A percentile compares a stretch with the other conserved stretches of the same genome.
These are phyloP conservation scores for Channa striata DNA, from an alignment of 2,797 vertebrate species.

Conservation along the genomic window DNA sequence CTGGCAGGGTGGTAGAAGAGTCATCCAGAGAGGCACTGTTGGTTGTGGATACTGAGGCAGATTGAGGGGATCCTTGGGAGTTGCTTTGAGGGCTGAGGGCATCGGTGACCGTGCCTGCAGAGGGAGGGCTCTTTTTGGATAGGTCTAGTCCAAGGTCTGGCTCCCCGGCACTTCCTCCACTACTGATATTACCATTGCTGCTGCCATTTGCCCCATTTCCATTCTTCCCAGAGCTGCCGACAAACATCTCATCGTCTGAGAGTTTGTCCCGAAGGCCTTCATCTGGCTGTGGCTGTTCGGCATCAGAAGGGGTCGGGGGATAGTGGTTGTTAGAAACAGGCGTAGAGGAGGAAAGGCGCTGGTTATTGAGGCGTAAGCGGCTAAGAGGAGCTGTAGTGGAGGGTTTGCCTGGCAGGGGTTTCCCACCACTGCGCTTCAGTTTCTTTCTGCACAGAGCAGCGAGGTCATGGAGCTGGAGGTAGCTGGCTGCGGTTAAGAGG, in stretches of 20 bases:
- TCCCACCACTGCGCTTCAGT: constrained; percentile 90
- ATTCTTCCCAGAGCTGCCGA: constrained; percentile 85
- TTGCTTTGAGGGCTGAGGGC: constrained; percentile 91
- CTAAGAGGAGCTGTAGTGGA: constrained; percentile 80
- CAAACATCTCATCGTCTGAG: constrained; percentile 92
- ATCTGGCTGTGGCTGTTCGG: constrained; percentile 80
- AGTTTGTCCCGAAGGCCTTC: constrained; percentile 87
- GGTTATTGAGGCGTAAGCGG: constrained; percentile 88
- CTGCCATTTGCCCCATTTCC: constrained; percentile 76
- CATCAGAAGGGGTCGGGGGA: constrained; percentile 75
- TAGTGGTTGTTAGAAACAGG: constrained; percentile 88
- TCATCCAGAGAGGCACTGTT: constrained; percentile 95
- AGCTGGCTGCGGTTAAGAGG: constrained; percentile 97
- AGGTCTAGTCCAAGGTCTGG: constrained; percentile 93
- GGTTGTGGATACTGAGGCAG: constrained; percentile 92
- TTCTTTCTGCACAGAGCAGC: constrained; percentile 96
- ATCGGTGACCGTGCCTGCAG: constrained; percentile 87
- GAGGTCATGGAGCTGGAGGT: constrained; percentile 99
- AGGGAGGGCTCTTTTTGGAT: constrained; percentile 93
- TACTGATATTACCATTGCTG: constrained; percentile 87
- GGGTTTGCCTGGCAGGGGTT: constrained; percentile 89
- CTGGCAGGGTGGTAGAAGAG: constrained; percentile 81
- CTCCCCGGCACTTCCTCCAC: constrained; percentile 82
- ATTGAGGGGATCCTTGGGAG: constrained; percentile 90
- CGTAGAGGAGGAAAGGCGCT: constrained; percentile 89